Conservation (phyloP, 2,888 invertebrate species). For the Leptinotarsa peninsularis region DNA sequence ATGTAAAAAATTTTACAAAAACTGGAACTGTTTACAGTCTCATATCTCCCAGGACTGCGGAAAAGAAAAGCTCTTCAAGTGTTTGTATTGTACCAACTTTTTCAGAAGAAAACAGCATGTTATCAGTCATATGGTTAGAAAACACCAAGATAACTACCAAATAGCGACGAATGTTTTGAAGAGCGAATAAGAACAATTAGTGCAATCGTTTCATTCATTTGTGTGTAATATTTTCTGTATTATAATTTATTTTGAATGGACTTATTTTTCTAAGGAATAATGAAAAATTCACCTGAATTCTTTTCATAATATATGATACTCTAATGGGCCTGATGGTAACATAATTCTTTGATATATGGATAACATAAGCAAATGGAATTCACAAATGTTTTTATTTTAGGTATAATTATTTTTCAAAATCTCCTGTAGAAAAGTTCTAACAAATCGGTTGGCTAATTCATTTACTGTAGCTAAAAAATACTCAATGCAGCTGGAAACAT, state of each 20-base stretch:
- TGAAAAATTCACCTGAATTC: no score
- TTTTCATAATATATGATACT: no score
- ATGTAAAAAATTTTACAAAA: conserved; percentile 45
- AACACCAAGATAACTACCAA: conserved; percentile 32
- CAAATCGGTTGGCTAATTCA: no score
- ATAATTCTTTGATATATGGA: no score
- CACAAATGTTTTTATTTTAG: no score
- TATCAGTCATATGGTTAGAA: conserved; percentile 45
- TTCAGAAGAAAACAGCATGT: conserved; percentile 50
- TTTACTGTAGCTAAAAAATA: no score
- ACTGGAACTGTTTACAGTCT: conserved; percentile 39
- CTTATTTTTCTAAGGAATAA: not conserved
- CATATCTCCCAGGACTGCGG: conserved; percentile 45
- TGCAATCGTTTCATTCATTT: no score
- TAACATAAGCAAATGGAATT: no score
- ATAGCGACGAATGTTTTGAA: not conserved
- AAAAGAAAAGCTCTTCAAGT: conserved; percentile 63
- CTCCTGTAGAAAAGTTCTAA: no score
- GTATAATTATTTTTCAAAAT: no score
- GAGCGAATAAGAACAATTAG: not conserved
- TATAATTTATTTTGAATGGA: not conserved
- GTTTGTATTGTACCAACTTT: conserved; percentile 61
- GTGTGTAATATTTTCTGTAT: not conserved
- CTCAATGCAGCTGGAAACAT: no score
- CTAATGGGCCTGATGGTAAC: no score